Base-by-base conservation (phyloP, 2,113 vertebrate species). In the Psilopogon haemacephalus region DNA sequence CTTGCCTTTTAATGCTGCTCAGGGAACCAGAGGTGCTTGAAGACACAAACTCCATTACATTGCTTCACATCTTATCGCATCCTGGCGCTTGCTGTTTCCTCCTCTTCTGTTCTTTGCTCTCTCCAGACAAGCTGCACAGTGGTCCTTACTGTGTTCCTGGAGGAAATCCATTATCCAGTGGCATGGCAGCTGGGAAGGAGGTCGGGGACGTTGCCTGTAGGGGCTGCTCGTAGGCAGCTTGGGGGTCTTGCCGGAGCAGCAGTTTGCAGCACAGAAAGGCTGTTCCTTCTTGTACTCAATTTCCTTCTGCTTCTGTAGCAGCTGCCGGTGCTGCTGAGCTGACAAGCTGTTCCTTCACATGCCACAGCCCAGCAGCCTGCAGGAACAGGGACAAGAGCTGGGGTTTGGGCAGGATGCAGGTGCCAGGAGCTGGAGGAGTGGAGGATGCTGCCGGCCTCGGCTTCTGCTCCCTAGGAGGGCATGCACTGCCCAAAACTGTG, bases 191-290 rank as follows among this genome's bases (percentile, higher is more conserved):
- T 20, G 80, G 72, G 63, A 90, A 78, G 88, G 95, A 94, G 83
- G 94, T 69, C 4, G 30, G 92, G 80, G 76, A 30, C 1, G 44
- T 70, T 94, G 92, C 93, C 94, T 94, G 95, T 74, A 94, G 95
- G 81, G 95, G 92, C 92, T 93, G 95, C 90, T 94, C 81, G 6
- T 18, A 75, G 90, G 90, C 94, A 93, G 88, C 63, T 12, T 3
- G 84, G 94, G 95, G 95, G 92, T 92, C 92, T 24, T 12, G 70
- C 90, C 0, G 40, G 84, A 86, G 89, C 92, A 72, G 88, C 62
- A 3, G 37, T 35, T 50, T n/a, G 83, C 44, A 5, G 23, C 4
- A 21, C 72, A 37, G 75, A 40, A 72, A 20, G 10, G 23, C 77
- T 44, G 81, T 67, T 95, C 44, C 87, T 90, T 12, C 1, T 28